These are phyloP conservation scores for Hirtodrosophila trivittata DNA, from an alignment of 2,888 invertebrate species.

Conservation along the genomic window DNA sequence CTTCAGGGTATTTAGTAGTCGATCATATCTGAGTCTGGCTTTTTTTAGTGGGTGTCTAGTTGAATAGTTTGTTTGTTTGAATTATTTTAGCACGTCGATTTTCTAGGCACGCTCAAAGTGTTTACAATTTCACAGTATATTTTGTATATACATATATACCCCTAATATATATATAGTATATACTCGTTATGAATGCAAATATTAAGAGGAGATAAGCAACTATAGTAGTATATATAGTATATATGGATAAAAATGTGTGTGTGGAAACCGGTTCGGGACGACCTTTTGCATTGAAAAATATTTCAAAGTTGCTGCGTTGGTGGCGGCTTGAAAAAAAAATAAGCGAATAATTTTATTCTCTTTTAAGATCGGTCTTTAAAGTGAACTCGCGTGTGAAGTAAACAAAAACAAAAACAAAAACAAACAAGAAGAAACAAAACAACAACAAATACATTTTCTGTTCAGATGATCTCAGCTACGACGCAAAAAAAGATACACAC, in stretches of 20 bases:
- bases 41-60: neutral
- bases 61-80: constrained; percentile 1
- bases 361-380: constrained; percentile 20
- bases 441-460: neutral
- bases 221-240: constrained; percentile 16
- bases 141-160: neutral
- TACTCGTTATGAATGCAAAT: constrained; percentile 75
- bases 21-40: no score
- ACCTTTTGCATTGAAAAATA: constrained; percentile 72
- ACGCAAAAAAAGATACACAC: constrained; percentile 42
- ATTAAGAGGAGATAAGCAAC: constrained; percentile 14
- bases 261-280: constrained; percentile 67
- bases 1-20: no score
- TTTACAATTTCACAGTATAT: constrained; percentile 75
- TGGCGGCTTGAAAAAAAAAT: constrained; percentile 46
- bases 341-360: constrained; percentile 48
- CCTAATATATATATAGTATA: constrained; percentile 2
- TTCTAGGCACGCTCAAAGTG: constrained; percentile 46
- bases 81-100: constrained; percentile 23
- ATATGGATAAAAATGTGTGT: constrained; percentile 18
- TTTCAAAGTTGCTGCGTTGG: constrained; percentile 68
- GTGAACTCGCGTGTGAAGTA: constrained; percentile 32
- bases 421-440: neutral
- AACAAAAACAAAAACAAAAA: constrained; percentile 24
- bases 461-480: constrained; percentile 72